These are phyloP conservation scores for Eulemur mongoz DNA, from an alignment of 2,797 vertebrate genomes.

Conservation along the genomic window DNA sequence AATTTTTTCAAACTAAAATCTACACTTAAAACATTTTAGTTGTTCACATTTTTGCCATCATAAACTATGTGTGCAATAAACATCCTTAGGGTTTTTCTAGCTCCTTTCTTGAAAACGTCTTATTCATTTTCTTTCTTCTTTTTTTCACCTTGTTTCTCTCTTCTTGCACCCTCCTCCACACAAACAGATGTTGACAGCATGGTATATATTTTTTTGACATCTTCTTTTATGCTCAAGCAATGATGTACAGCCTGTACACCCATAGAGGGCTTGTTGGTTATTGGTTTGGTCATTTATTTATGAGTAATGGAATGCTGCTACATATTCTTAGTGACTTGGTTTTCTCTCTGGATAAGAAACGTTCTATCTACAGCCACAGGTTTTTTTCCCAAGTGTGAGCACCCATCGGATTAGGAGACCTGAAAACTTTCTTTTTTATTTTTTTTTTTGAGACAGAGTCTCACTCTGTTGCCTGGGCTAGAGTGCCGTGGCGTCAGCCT, in stretches of 20 bases:
- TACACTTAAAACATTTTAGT: background rate
- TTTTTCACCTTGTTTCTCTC: background rate
- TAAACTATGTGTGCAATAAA: background rate
- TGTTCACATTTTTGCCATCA: background rate
- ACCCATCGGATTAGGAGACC: background rate
- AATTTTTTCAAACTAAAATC: conserved; percentile 41
- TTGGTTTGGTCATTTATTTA: background rate
- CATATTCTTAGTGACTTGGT: background rate
- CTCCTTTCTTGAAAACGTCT: background rate
- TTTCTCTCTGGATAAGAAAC: background rate
- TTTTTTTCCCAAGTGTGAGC: background rate
- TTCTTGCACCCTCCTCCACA: background rate
- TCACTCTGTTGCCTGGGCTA: too few species aligned
- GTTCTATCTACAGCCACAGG: background rate
- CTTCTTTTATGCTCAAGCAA: background rate
- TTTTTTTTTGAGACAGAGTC: too few species aligned
- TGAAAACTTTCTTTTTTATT: background rate
- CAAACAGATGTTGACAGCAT: background rate
- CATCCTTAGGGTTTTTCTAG: background rate
- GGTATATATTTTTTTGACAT: background rate
- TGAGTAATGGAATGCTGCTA: background rate
- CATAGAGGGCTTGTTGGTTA: background rate
- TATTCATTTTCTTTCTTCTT: background rate
- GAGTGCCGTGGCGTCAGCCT: too few species aligned
- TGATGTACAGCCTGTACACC: background rate